These are phyloP conservation scores for Austrofundulus limnaeus DNA, from an alignment of 2,113 vertebrate species.

Conservation along the genomic window DNA sequence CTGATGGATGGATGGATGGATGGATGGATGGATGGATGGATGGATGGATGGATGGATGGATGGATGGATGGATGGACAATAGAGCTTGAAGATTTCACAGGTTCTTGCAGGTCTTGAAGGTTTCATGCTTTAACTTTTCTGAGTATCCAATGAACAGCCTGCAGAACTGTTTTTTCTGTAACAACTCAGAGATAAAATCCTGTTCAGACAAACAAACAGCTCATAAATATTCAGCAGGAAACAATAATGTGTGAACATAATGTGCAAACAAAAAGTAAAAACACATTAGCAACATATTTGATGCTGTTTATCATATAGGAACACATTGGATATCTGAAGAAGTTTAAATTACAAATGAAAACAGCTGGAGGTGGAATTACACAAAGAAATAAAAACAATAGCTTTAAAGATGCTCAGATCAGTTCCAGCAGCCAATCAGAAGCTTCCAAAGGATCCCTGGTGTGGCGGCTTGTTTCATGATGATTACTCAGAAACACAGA, in stretches of 20 bases:
- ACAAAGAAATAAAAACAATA: not conserved
- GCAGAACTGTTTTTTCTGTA: not conserved
- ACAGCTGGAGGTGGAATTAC: slow-evolving; percentile 4
- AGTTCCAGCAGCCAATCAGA: no score
- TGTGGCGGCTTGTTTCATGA: not conserved
- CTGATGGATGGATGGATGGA: no score
- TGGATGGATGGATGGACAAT: no score
- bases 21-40: no score
- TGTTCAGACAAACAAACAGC: slow-evolving; percentile 18
- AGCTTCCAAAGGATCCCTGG: not conserved
- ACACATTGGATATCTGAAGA: slow-evolving; percentile 22
- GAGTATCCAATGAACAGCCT: not conserved
- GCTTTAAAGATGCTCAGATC: no score
- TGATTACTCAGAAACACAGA: no score
- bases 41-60: no score
- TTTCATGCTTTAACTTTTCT: slow-evolving; percentile 30
- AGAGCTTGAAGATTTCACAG: no score
- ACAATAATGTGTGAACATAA: slow-evolving; percentile 19
- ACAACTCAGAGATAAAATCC: slow-evolving; percentile 17
- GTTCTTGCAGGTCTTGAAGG: no score
- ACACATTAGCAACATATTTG: slow-evolving; percentile 16
- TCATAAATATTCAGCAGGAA: slow-evolving; percentile 14
- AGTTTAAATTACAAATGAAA: slow-evolving; percentile 26
- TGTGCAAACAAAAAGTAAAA: slow-evolving; percentile 4
- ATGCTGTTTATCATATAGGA: slow-evolving; percentile 21